Conservation (phyloP, 2,888 invertebrate species). For the Brachyopa scutellaris region DNA sequence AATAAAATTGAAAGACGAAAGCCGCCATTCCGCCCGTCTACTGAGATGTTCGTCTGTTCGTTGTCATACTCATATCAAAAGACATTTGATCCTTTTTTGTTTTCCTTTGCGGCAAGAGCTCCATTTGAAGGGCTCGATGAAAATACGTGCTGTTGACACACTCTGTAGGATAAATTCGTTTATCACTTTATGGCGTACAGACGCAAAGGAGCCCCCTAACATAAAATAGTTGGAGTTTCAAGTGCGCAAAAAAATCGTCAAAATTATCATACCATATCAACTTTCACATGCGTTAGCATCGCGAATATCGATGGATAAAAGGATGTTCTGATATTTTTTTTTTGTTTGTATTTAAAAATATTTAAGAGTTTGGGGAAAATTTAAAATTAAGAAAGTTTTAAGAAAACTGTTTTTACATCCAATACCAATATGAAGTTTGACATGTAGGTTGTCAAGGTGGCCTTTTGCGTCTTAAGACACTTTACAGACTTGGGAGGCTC, state of each 20-base stretch:
- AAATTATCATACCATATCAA: constrained; percentile 4
- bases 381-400: too few relatives aligned
- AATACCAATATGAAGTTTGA: too few relatives aligned
- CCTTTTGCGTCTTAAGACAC: too few relatives aligned
- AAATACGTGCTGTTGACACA: not conserved
- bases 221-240: not conserved
- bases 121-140: not conserved
- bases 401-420: too few relatives aligned
- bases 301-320: not conserved
- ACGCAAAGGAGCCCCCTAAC: not conserved
- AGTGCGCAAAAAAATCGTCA: not conserved
- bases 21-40: too few relatives aligned
- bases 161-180: not conserved
- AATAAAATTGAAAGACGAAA: not conserved
- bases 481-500: too few relatives aligned
- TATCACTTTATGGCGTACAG: not conserved
- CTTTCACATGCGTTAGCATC: constrained; percentile 1
- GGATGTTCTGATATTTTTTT: not conserved
- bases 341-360: not conserved
- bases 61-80: not conserved
- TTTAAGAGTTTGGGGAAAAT: not conserved
- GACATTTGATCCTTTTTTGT: not conserved
- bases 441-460: too few relatives aligned
- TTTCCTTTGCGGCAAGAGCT: too few relatives aligned
- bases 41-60: not conserved